Evolutionary conservation across 2,888 invertebrate genomes (phyloP), one percentile per base, ranked within the genome.

Genomic region (Argyresthia goedartella): DNA sequence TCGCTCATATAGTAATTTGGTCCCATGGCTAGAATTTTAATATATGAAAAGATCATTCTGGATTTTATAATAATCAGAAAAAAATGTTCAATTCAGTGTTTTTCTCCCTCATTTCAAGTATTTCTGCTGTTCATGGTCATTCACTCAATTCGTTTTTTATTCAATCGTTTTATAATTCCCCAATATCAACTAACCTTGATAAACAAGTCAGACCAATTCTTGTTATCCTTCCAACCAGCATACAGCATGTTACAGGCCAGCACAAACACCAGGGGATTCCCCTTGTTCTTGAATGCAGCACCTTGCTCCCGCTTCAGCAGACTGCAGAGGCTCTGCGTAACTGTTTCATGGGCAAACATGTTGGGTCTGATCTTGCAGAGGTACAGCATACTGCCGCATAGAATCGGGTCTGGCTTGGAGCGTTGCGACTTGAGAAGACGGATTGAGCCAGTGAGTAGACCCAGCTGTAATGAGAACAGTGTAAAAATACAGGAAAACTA

Each of bases 151-250:
- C n/a, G n/a, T n/a, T n/a, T n/a, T n/a, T n/a, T n/a, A n/a, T n/a
- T n/a, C n/a, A n/a, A n/a, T n/a, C n/a, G n/a, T n/a, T n/a, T n/a
- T n/a, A n/a, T n/a, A n/a, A n/a, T n/a, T n/a, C n/a, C n/a, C n/a
- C n/a, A n/a, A n/a, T n/a, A n/a, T n/a, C n/a, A n/a, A n/a, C n/a
- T n/a, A n/a, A 95, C 95, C 89, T 95, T 95, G 1, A 98, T 90
- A 84, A 98, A 96, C 52, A 91, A 88, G 69, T 97, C 96, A 0
- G 98, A 97, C 98, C 98, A 98, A 62, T 92, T 91, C 56, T 89
- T 91, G 60, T 93, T 93, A 43, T 97, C 95, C 49, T 90, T 87
- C 71, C 92, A 96, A 0, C 95, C 95, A 59, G 92, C 89, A 67
- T 94, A 90, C 51, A 98, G 77, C 64, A 97, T 88, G 78, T 96